These are phyloP conservation scores for Drosophila kohkoa DNA, from an alignment of 1,140 invertebrate genomes.

Conservation along the genomic window DNA sequence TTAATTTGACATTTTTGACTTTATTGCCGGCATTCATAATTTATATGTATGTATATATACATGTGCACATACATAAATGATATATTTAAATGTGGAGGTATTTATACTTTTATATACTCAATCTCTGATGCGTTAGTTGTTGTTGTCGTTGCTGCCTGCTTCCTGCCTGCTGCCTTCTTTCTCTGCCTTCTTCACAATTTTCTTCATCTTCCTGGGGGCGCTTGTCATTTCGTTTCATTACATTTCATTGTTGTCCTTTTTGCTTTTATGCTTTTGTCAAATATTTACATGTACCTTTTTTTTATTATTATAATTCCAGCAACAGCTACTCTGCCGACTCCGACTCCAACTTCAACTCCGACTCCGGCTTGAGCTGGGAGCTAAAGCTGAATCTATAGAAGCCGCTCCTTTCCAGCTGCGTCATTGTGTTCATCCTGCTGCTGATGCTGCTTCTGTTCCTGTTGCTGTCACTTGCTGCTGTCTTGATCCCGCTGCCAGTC, in stretches of 20 bases:
- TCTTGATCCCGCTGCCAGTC: slow-evolving; percentile 9
- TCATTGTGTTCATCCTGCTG: slow-evolving; percentile 24
- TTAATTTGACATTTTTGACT: slow-evolving; percentile 65
- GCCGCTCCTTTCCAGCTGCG: slow-evolving; percentile 8
- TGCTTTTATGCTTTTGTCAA: slow-evolving; percentile 71
- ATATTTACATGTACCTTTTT: slow-evolving; percentile 75
- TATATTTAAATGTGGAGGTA: background rate
- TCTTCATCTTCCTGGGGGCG: slow-evolving; percentile 42
- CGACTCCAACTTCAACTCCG: background rate
- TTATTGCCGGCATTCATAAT: slow-evolving; percentile 68
- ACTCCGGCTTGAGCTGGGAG: background rate
- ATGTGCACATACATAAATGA: background rate
- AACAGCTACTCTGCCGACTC: background rate
- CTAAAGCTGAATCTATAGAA: background rate
- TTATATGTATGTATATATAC: slow-evolving; percentile 25
- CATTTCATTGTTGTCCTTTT: slow-evolving; percentile 77
- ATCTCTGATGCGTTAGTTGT: slow-evolving; percentile 16
- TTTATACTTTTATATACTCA: background rate
- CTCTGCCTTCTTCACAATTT: slow-evolving; percentile 19
- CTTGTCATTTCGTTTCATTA: slow-evolving; percentile 70
- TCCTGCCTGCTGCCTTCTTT: slow-evolving; percentile 5
- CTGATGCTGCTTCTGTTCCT: background rate
- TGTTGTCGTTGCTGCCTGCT: slow-evolving; percentile 2
- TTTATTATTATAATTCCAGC: slow-evolving; percentile 19
- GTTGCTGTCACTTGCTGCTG: slow-evolving; percentile 13